A percentile compares a stretch with the other conserved stretches of the same genome.
Conservation (phyloP, 2,797 vertebrate species). For the Vireo griseus region DNA sequence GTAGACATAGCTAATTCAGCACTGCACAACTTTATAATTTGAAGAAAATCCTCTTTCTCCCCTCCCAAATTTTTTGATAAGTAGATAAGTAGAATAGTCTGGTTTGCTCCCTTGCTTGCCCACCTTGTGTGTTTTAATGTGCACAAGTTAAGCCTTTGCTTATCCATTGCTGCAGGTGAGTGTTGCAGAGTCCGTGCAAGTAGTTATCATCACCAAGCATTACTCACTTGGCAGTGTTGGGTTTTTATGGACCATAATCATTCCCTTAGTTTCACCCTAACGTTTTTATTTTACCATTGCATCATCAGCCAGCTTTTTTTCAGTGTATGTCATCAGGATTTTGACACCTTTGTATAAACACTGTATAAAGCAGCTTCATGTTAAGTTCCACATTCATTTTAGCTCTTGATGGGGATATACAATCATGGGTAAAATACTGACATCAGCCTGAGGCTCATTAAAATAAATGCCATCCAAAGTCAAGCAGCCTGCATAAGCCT, state of each 20-base stretch:
- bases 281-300: background rate
- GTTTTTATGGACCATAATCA: background rate
- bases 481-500: constrained; percentile 48
- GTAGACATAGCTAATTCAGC: background rate
- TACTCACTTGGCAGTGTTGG: background rate
- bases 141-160: background rate
- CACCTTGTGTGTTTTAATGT: background rate
- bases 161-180: background rate
- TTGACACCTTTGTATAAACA: background rate
- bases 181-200: background rate
- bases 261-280: background rate
- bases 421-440: background rate
- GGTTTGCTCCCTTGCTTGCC: background rate
- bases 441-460: constrained; percentile 23
- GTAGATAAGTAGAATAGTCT: background rate
- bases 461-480: constrained; percentile 36
- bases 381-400: background rate
- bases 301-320: background rate
- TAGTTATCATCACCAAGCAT: background rate
- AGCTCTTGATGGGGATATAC: background rate
- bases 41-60: background rate
- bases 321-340: background rate
- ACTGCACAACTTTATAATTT: background rate
- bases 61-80: background rate
- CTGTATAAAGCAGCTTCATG: background rate